Conservation (phyloP, 2,797 vertebrate genomes). For the Varecia variegata region DNA sequence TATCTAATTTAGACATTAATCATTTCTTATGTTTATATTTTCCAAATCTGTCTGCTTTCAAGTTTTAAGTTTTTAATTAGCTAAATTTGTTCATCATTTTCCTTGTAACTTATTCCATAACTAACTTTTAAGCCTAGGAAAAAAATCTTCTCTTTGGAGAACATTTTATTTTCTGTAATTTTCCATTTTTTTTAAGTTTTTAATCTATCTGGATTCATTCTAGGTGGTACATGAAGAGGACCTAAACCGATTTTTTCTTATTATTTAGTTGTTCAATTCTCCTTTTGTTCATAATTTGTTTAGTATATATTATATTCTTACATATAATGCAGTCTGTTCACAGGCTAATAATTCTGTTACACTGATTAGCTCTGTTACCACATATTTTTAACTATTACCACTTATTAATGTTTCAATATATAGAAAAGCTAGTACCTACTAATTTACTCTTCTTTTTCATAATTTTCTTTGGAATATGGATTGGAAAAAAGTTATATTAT, state of each 20-base stretch:
- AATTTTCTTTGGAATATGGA: background rate
- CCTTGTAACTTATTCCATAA: background rate
- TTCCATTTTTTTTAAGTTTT: background rate
- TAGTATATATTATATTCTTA: background rate
- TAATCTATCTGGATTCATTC: background rate
- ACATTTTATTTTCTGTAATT: background rate
- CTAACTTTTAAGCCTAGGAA: background rate
- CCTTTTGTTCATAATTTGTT: background rate
- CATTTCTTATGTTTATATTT: background rate
- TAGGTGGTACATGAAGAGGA: background rate
- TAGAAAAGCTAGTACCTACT: background rate
- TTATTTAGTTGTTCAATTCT: background rate
- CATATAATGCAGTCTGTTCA: background rate
- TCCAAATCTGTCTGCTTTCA: background rate
- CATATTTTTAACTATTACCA: background rate
- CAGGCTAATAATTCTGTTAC: background rate
- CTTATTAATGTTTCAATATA: background rate
- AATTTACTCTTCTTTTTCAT: background rate
- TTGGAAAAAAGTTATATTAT: background rate
- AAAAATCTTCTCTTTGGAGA: background rate
- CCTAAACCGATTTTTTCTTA: background rate
- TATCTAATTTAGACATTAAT: background rate
- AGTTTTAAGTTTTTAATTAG: background rate
- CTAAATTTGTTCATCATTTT: slow-evolving; percentile 8
- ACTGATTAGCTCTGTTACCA: background rate